Base-by-base conservation (phyloP, 2,888 invertebrate species). In the Galerucella calmariensis region DNA sequence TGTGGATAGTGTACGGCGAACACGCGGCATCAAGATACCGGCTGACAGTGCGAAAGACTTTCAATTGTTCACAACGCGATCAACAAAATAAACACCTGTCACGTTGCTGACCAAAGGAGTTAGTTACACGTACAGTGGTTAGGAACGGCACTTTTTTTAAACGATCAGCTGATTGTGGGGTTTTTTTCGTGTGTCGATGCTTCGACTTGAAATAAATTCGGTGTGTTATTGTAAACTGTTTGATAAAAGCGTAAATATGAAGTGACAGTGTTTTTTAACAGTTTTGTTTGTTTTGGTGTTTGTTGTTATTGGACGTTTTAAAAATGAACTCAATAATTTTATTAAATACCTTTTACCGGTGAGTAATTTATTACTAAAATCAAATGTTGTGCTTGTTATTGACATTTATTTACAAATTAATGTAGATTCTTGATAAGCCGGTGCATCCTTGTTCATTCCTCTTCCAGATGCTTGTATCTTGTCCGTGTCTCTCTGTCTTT, bases 1-100 rank as follows among this genome's bases (percentile, higher is more conserved):
- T 85, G 87, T 85, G 85, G 86, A 86, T 85, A 86, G 72, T 85
- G 84, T 84, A 85, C 85, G 83, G 73, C 78, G 73, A 76, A 77
- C 81, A 80, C 80, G 82, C 82, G 82, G 79, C 81, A 81, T 79
- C 79, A 81, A 80, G 81, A 81, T 80, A 80, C 75, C 80, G 79
- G 69, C 74, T 76, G 79, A 77, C 80, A 80, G 72, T 79, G 80
- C 82, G 82, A 77, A 77, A 75, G 78, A 77, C 78, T 70, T 78
- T 76, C 77, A 75, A 76, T 77, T 75, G 76, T 77, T 75, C 78
- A 73, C 68, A 74, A 69, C 78, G 73, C 78, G 75, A 74, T 77
- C 77, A 70, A 76, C 73, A 75, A 78, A 70, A 77, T 79, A 80
- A 79, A 81, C 81, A 80, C 80, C 78, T 76, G 79, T 79, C 83